Conservation (phyloP, 2,113 vertebrate species). For the Myotis brandtii region DNA sequence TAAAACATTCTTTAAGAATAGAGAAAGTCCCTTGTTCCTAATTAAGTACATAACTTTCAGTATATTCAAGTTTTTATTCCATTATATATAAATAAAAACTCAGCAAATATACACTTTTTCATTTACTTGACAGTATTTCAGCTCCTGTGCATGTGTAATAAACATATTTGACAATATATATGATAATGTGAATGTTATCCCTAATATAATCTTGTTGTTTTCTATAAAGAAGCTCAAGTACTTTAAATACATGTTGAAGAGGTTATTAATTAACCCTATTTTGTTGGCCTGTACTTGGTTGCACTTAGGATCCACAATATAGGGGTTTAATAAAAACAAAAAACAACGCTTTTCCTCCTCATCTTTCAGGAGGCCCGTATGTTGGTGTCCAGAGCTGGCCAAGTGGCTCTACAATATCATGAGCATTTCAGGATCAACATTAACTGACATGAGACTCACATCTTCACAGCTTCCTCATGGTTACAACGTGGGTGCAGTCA, state of each 20-base stretch:
- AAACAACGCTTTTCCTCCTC: not conserved
- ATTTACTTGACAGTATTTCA: not conserved
- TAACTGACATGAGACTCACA: not conserved
- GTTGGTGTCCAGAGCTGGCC: not conserved
- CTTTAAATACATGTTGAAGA: not conserved
- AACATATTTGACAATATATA: not conserved
- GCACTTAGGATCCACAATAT: not conserved
- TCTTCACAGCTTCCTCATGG: not conserved
- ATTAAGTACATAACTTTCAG: not conserved
- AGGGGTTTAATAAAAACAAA: not conserved
- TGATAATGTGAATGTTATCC: not conserved
- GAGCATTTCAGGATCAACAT: not conserved
- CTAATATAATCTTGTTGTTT: not conserved
- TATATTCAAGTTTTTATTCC: not conserved
- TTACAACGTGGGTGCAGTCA: accelerated
- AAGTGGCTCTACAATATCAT: not conserved
- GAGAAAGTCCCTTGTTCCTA: not conserved
- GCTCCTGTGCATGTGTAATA: not conserved
- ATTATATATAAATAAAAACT: not conserved
- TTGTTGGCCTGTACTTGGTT: not conserved
- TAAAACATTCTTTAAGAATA: not conserved
- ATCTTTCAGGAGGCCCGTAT: not conserved
- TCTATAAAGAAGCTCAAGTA: not conserved
- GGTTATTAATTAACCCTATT: not conserved
- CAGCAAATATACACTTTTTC: not conserved